phyloP scores from a whole-genome alignment of 2,797 vertebrate species.

The Poeciliopsis turneri region DNA sequence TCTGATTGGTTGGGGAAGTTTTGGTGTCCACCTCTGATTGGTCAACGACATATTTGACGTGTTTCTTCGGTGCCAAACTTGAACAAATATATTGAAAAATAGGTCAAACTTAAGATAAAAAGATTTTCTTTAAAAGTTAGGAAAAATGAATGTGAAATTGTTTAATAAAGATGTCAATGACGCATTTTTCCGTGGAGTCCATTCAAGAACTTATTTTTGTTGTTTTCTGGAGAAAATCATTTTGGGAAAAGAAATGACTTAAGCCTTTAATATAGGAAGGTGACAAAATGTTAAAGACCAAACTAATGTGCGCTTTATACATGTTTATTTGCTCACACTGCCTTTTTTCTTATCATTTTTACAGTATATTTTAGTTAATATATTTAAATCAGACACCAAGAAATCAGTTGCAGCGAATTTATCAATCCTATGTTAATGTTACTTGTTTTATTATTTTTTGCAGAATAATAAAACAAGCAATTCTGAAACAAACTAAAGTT shows the following conservation, averaged over 20 bases:
- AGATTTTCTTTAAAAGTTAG: not conserved
- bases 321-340: not conserved
- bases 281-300: not conserved
- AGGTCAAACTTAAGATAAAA: not conserved
- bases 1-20: conserved; percentile 77
- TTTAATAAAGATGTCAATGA: not conserved
- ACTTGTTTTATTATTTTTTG: not conserved
- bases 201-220: not conserved
- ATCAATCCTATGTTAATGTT: not conserved
- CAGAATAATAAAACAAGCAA: not conserved
- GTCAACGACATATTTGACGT: conserved; percentile 46
- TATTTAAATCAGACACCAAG: not conserved
- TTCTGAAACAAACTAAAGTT: not conserved
- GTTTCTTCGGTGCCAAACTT: conserved; percentile 49
- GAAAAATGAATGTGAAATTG: not conserved
- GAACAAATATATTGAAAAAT: not conserved
- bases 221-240: no score
- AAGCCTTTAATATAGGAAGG: no score
- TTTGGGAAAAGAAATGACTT: no score
- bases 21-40: conserved; percentile 81
- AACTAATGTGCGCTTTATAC: not conserved
- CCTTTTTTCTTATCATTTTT: not conserved
- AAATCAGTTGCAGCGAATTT: not conserved
- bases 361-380: not conserved
- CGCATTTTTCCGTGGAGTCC: not conserved